Evolutionary conservation across 2,888 invertebrate genomes (phyloP), one percentile per base, ranked within the genome.

Genomic region (Drosophila lacicola): DNA sequence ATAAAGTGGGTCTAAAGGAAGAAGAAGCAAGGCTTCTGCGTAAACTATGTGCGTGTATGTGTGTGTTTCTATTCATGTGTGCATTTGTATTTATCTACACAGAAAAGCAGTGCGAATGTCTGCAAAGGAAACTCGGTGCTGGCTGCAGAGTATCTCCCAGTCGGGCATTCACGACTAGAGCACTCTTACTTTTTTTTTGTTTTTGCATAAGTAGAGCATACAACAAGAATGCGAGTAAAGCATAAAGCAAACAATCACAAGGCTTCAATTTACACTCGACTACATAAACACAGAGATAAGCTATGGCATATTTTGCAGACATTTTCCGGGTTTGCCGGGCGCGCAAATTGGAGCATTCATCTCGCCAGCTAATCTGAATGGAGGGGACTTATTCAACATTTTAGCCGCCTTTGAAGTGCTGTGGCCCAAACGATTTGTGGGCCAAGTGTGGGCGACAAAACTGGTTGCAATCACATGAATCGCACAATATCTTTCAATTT

Each of bases 301-400:
- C 41, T 37, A 4, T 60, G 47, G 68, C 74, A 76, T 79, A 60
- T 60, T 65, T 80, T 25, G 57, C 42, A 69, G 68, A 70, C 75
- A 68, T 80, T 81, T 84, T 84, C 83, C 83, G 83, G 83, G 89
- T 84, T 71, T 60, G 41, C 34, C 51, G 14, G 45, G 8, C 29
- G 25, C 53, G 34, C 46, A 61, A 81, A 80, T 50, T 84, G 75
- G 80, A 63, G 78, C 77, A 77, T 46, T 50, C 54, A 67, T 45
- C 51, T 49, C 13, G 19, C 29, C 14, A 46, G 45, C 50, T 57
- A 74, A 73, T 73, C 53, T 53, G 34, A 37, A 21, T 53, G 56
- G 17, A 17, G 17, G 17, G 29, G 25, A 29, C 47, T 70, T 70
- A 62, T 62, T 13, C 63, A 63, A 56, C 56, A 33, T 50, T 61